Evolutionary conservation across 2,113 vertebrate genomes (phyloP).

Genomic region (Bubalus kerabau): DNA sequence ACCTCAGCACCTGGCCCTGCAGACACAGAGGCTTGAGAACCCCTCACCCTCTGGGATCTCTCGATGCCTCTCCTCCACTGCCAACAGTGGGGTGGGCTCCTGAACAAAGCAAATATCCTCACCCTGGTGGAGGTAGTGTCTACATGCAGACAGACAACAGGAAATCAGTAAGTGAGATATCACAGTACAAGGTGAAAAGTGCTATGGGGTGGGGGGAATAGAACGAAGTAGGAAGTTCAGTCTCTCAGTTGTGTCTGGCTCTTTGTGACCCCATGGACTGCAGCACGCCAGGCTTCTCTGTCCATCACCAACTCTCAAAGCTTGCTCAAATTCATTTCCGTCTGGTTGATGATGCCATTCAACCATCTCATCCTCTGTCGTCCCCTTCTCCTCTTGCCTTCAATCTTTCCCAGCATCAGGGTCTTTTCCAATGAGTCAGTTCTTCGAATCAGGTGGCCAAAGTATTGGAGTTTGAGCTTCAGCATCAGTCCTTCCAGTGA

Average conservation of each 20-base stretch:
- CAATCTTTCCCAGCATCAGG: neutral
- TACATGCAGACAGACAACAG: neutral
- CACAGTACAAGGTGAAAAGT: neutral
- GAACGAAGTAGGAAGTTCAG: neutral
- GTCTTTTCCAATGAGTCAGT: neutral
- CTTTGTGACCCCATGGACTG: neutral
- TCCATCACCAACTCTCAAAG: neutral
- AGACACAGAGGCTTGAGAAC: neutral
- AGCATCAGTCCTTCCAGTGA: neutral
- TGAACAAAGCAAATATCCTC: neutral
- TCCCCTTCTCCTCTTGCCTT: neutral
- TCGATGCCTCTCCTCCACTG: neutral
- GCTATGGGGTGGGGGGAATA: neutral
- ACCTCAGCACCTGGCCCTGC: neutral
- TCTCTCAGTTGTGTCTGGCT: neutral
- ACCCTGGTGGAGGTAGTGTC: neutral
- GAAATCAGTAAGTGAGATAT: neutral
- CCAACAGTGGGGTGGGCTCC: neutral
- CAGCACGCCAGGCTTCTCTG: neutral
- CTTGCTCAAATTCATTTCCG: neutral
- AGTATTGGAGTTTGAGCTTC: neutral
- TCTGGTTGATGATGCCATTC: neutral
- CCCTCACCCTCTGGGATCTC: neutral
- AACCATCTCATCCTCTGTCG: neutral
- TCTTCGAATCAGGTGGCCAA: neutral